phyloP scores from a whole-genome alignment of 2,888 invertebrate species.

The Netelia virgata region DNA sequence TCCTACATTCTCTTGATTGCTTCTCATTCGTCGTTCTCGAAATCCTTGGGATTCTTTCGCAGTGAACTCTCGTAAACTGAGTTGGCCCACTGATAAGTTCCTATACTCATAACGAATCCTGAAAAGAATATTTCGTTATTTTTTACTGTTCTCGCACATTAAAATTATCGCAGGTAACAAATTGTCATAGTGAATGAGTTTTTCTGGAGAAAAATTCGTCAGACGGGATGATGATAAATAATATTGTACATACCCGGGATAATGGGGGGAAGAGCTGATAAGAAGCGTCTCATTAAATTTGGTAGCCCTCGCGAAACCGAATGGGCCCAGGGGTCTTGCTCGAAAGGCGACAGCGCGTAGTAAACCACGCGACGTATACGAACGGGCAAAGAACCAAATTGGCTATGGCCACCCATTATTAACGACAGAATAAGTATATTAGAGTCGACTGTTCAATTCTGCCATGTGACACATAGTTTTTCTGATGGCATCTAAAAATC shows the following conservation, averaged over 20 bases:
- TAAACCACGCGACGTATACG: conserved; percentile 71
- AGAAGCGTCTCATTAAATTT: conserved; percentile 57
- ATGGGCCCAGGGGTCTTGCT: conserved; percentile 71
- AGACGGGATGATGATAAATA: background rate
- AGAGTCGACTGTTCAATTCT: background rate
- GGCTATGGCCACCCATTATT: conserved; percentile 54
- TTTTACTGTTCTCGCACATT: background rate
- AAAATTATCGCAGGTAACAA: conserved; percentile 1
- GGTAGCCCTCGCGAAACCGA: conserved; percentile 65
- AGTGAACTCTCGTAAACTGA: conserved; percentile 42
- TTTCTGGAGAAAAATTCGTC: background rate
- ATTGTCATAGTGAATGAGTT: background rate
- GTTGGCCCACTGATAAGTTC: conserved; percentile 59
- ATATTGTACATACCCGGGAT: conserved; percentile 65
- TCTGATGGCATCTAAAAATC: background rate
- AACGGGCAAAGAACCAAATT: conserved; percentile 74
- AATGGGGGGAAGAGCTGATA: conserved; percentile 25
- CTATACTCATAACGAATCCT: conserved; percentile 52
- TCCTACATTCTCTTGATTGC: background rate
- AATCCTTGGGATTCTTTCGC: conserved; percentile 73
- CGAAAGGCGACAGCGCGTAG: conserved; percentile 66
- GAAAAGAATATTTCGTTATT: conserved; percentile 5
- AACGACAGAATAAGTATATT: conserved; percentile 14
- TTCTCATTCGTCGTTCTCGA: conserved; percentile 71
- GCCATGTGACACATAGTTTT: background rate